Evolutionary conservation across 35 echinoderm and acorn worm species (phyloP).

Genomic region (Apostichopus japonicus): DNA sequence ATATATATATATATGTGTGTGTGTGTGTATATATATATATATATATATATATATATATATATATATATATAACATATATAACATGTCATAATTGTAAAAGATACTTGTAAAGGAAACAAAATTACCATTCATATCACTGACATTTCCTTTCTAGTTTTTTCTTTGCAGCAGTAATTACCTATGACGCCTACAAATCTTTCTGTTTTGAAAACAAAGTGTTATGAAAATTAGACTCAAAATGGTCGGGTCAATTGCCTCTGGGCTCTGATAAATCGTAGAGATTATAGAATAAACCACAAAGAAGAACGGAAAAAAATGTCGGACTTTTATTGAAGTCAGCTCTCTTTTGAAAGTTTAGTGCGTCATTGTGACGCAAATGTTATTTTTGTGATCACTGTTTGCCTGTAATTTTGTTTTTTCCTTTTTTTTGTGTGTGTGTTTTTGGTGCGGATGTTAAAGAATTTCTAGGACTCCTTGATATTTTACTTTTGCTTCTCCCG

Average conservation of each 20-base stretch:
- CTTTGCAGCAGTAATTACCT: slow-evolving; percentile 12
- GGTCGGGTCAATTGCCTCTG: slow-evolving; percentile 32
- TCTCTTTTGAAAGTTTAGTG: slow-evolving; percentile 44
- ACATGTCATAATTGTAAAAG: neutral
- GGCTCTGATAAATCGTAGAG: neutral
- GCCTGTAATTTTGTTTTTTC: slow-evolving; percentile 37
- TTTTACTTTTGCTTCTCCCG: neutral
- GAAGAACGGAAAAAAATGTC: neutral
- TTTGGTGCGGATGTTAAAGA: slow-evolving; percentile 32
- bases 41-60: too few relatives aligned
- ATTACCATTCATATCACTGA: neutral
- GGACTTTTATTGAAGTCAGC: slow-evolving; percentile 37
- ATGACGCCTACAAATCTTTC: slow-evolving; percentile 25
- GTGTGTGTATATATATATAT: too few relatives aligned
- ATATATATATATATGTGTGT: too few relatives aligned
- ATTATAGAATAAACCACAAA: slow-evolving; percentile 12
- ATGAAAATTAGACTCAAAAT: slow-evolving; percentile 21
- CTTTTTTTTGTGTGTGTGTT: too few relatives aligned
- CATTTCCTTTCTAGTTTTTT: neutral
- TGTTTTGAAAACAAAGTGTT: slow-evolving; percentile 51
- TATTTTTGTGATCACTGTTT: slow-evolving; percentile 50
- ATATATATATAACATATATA: too few relatives aligned
- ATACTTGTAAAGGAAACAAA: neutral
- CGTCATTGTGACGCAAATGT: slow-evolving; percentile 47
- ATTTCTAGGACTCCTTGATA: slow-evolving; percentile 16